Conservation (phyloP, 2,888 invertebrate genomes). For the Rhorus exstirpatorius region DNA sequence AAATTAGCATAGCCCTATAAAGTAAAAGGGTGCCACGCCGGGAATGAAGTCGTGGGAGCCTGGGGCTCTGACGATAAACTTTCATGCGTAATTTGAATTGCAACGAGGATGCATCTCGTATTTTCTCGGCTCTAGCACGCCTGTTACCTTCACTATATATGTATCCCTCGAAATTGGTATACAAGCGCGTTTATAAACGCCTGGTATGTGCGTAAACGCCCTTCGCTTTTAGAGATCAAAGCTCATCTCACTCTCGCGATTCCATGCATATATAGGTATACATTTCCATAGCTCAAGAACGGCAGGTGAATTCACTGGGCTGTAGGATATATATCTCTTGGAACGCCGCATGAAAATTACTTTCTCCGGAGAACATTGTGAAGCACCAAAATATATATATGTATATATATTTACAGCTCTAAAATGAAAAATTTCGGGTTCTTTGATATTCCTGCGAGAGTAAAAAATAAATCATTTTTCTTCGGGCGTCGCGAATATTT, state of each 20-base stretch:
- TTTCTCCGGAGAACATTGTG: neutral
- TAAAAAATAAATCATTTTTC: slow-evolving; percentile 10
- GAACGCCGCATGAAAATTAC: slow-evolving; percentile 13
- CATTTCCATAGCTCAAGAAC: neutral
- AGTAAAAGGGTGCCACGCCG: too few relatives aligned
- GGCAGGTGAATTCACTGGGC: slow-evolving; percentile 1
- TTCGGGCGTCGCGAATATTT: too few relatives aligned
- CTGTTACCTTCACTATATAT: too few relatives aligned
- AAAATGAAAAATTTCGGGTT: neutral
- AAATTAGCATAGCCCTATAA: too few relatives aligned
- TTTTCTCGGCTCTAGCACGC: too few relatives aligned
- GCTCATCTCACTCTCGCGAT: slow-evolving; percentile 15
- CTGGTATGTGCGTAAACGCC: slow-evolving; percentile 4
- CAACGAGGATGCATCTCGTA: slow-evolving; percentile 22
- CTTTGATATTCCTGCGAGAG: neutral
- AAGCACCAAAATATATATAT: neutral
- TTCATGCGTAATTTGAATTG: slow-evolving; percentile 41
- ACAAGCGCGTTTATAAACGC: neutral
- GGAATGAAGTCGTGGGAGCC: too few relatives aligned
- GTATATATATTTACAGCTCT: neutral
- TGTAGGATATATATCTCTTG: neutral
- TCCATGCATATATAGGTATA: slow-evolving; percentile 8
- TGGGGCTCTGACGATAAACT: too few relatives aligned
- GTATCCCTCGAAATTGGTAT: neutral
- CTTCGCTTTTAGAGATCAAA: slow-evolving; percentile 36